Conservation (phyloP, 2,888 invertebrate genomes). For the Plebejus anna region DNA sequence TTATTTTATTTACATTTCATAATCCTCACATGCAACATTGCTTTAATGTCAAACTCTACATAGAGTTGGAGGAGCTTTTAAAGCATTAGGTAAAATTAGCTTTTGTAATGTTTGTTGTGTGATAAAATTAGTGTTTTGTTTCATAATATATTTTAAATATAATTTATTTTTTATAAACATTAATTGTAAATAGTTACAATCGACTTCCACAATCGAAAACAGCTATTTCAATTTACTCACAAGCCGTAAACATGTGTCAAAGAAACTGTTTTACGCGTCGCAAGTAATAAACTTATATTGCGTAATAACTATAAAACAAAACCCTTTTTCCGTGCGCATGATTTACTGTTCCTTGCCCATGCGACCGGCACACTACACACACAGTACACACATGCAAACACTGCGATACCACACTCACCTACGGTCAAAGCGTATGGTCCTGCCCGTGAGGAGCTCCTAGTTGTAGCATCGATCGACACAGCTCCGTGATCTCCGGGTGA, state of each 20-base stretch:
- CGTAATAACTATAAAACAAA: conserved; percentile 52
- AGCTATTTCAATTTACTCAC: conserved; percentile 29
- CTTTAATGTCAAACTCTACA: background rate
- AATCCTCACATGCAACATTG: background rate
- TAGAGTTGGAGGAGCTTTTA: background rate
- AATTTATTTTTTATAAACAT: background rate
- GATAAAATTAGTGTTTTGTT: conserved; percentile 15
- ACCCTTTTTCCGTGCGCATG: conserved; percentile 49
- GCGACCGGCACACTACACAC: conserved; percentile 23
- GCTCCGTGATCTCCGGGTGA: conserved; percentile 84
- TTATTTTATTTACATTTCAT: background rate
- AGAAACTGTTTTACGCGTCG: conserved; percentile 42
- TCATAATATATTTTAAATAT: background rate
- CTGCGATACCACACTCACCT: conserved; percentile 56
- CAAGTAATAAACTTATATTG: conserved; percentile 49
- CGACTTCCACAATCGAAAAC: conserved; percentile 1
- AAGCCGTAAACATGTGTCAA: conserved; percentile 35
- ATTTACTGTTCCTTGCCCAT: conserved; percentile 50
- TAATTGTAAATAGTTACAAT: background rate
- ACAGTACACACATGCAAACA: conserved; percentile 40
- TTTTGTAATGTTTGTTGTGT: too few relatives aligned
- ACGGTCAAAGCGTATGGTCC: conserved; percentile 83
- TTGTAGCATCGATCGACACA: conserved; percentile 82
- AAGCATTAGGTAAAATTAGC: background rate
- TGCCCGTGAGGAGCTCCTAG: conserved; percentile 79